Evolutionary conservation across 2,797 vertebrate genomes (phyloP).

Genomic region (Poecilia velifera): DNA sequence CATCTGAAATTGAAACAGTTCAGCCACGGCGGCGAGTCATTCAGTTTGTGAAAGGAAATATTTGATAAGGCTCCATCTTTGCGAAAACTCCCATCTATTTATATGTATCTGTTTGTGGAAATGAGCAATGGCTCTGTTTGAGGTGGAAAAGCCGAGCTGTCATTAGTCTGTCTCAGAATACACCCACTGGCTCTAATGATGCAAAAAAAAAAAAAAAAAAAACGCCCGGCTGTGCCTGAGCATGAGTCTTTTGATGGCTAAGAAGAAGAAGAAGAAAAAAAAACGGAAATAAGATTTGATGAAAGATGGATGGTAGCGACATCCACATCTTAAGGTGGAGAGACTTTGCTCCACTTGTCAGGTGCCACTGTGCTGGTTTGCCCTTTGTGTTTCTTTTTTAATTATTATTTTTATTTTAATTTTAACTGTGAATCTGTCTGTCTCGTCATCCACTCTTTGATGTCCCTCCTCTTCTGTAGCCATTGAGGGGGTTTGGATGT

Average conservation of each 20-base stretch:
- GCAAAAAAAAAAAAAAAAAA: constrained; percentile 61
- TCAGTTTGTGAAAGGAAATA: constrained; percentile 44
- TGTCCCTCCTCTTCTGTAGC: constrained; percentile 70
- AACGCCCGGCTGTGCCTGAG: constrained; percentile 66
- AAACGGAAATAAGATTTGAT: constrained; percentile 57
- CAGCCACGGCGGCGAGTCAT: constrained; percentile 41
- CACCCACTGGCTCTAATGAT: constrained; percentile 78
- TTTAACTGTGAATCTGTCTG: constrained; percentile 66
- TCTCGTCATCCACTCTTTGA: constrained; percentile 77
- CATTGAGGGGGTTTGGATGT: constrained; percentile 69
- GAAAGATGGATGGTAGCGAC: constrained; percentile 51
- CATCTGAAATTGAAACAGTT: constrained; percentile 49
- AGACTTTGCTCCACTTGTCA: constrained; percentile 42
- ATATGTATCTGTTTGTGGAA: constrained; percentile 56
- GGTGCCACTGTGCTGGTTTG: constrained; percentile 25
- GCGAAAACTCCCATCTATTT: constrained; percentile 39
- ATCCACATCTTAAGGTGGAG: constrained; percentile 63
- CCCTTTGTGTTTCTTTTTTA: constrained; percentile 13
- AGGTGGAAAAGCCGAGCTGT: constrained; percentile 69
- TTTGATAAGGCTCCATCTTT: constrained; percentile 63
- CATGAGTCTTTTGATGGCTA: constrained; percentile 68
- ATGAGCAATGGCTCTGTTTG: constrained; percentile 71
- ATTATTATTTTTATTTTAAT: constrained; percentile 40
- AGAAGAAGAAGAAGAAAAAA: constrained; percentile 27
- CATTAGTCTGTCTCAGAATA: constrained; percentile 73